These are phyloP conservation scores for Girardinichthys multiradiatus DNA, from an alignment of 2,113 vertebrate genomes.

Conservation along the genomic window DNA sequence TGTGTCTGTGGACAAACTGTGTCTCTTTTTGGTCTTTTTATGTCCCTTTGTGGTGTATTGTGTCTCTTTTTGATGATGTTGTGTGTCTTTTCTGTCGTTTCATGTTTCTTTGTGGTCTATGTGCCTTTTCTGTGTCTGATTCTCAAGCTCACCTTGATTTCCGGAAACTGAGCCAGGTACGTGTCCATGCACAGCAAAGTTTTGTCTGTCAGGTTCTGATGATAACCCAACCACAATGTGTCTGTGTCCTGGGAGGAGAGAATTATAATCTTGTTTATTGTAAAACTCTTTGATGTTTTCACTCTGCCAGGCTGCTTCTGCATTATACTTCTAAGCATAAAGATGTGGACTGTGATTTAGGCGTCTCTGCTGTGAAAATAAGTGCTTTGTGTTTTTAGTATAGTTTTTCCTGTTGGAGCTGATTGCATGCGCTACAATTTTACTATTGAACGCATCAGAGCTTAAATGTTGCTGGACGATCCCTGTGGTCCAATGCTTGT, in stretches of 20 bases:
- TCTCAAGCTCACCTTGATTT: slow-evolving; percentile 87
- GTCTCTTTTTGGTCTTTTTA: neutral
- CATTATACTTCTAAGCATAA: no score
- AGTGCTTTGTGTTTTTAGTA: no score
- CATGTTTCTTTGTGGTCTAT: neutral
- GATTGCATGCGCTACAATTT: no score
- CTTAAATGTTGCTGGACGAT: no score
- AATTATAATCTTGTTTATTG: neutral
- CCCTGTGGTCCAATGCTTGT: no score
- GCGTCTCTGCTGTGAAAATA: neutral
- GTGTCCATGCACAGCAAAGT: slow-evolving; percentile 89
- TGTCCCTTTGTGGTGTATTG: neutral
- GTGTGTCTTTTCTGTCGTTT: neutral
- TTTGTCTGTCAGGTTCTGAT: slow-evolving; percentile 92
- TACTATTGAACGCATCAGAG: no score
- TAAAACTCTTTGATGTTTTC: neutral
- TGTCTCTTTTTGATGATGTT: neutral
- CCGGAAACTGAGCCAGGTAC: slow-evolving; percentile 93
- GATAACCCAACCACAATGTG: slow-evolving; percentile 92
- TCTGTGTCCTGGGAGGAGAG: slow-evolving; percentile 95
- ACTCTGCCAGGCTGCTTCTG: neutral
- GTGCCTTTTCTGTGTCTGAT: no score
- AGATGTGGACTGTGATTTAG: neutral
- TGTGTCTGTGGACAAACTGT: neutral
- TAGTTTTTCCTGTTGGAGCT: no score